Percentiles rank a stretch among this genome's conserved stretches.
Conservation (phyloP, 2,797 vertebrate genomes). For the Sebastes matsubarae region DNA sequence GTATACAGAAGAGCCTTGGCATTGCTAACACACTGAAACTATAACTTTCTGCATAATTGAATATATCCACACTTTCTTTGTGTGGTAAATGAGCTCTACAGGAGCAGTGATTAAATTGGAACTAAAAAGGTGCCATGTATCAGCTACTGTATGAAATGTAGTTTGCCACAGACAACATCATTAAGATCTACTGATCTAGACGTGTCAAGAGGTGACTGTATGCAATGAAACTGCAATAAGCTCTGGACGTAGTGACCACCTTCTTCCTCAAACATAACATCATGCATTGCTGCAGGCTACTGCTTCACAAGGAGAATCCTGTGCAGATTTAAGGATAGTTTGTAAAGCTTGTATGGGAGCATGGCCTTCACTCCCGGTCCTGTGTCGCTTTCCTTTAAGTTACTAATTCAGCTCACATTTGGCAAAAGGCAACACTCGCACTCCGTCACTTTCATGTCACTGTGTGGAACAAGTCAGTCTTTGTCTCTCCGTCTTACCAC, state of each 20-base stretch:
- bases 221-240: not conserved
- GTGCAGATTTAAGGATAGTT: not conserved
- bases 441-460: conserved; percentile 52
- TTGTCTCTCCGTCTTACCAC: conserved; percentile 44
- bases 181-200: not conserved
- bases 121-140: too few relatives aligned
- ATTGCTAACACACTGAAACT: too few relatives aligned
- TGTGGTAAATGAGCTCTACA: too few relatives aligned
- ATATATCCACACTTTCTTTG: too few relatives aligned
- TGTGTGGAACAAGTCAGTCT: conserved; percentile 54
- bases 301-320: not conserved
- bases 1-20: too few relatives aligned
- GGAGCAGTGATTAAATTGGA: too few relatives aligned
- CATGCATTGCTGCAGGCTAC: too few relatives aligned
- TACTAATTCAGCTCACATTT: conserved; percentile 54
- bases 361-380: not conserved
- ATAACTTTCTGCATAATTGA: too few relatives aligned
- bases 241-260: not conserved
- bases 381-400: conserved; percentile 20
- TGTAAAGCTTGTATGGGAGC: not conserved
- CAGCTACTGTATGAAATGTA: too few relatives aligned
- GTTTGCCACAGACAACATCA: too few relatives aligned
- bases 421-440: conserved; percentile 42
- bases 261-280: not conserved
- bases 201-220: not conserved